Percentiles rank a stretch among this genome's conserved stretches.
These are phyloP conservation scores for Arizona elegans DNA, from an alignment of 2,113 vertebrate genomes.

Conservation along the genomic window DNA sequence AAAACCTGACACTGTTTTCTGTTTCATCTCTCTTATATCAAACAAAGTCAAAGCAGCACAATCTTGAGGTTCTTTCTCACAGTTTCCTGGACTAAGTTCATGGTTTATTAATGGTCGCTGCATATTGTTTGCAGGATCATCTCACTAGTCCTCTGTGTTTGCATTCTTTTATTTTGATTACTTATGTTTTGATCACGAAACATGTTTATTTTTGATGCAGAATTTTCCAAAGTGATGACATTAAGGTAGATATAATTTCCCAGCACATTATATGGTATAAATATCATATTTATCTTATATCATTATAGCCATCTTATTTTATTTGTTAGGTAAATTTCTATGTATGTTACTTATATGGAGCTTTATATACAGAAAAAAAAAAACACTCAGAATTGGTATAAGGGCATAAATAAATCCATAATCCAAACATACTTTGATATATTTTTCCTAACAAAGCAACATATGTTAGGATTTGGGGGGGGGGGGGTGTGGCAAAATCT, in stretches of 20 bases:
- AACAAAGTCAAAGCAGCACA: neutral
- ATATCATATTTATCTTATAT: neutral
- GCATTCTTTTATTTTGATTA: neutral
- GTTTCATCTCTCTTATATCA: neutral
- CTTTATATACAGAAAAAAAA: neutral
- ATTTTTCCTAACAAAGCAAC: neutral
- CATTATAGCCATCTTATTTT: neutral
- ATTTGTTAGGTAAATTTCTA: neutral
- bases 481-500: neutral
- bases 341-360: neutral
- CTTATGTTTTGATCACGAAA: neutral
- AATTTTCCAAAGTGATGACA: neutral
- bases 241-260: neutral
- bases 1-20: neutral
- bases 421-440: neutral
- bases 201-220: neutral
- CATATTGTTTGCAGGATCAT: neutral
- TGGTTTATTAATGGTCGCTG: neutral
- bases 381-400: neutral
- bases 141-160: neutral
- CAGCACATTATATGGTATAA: neutral
- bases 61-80: neutral
- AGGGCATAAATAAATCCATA: neutral
- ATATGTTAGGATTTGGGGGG: neutral
- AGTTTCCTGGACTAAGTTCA: neutral